Evolutionary conservation across 23 tunicate species (phyloP).

Genomic region (Ascidia mentula): DNA sequence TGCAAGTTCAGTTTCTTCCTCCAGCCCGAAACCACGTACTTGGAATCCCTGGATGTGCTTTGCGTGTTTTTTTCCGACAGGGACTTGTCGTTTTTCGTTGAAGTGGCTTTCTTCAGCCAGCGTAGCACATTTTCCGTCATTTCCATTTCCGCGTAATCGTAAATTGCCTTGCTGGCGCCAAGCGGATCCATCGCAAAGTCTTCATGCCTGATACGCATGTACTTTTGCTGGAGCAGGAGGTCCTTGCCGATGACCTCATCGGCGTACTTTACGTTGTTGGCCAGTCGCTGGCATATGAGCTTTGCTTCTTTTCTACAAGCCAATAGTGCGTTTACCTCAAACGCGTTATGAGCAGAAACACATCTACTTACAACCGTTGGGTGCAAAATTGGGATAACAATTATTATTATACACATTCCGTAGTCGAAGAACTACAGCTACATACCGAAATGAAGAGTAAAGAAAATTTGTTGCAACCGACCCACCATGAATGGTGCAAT

Average conservation of each 20-base stretch:
- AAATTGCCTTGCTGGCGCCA: neutral
- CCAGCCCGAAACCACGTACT: neutral
- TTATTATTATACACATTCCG: too few relatives aligned
- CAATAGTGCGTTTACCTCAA: too few relatives aligned
- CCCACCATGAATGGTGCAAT: too few relatives aligned
- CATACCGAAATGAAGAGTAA: too few relatives aligned
- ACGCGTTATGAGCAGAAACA: too few relatives aligned
- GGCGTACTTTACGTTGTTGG: constrained; percentile 1
- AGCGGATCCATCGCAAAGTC: constrained; percentile 25
- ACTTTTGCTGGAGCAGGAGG: neutral
- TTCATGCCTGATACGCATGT: constrained; percentile 25
- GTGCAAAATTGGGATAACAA: too few relatives aligned
- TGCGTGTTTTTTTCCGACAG: neutral
- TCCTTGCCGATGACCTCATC: neutral
- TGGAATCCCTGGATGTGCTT: neutral
- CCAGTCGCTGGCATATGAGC: neutral
- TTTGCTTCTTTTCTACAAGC: neutral
- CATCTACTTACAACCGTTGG: too few relatives aligned
- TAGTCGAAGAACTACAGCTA: too few relatives aligned
- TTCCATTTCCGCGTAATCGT: constrained; percentile 21
- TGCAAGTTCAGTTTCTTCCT: neutral
- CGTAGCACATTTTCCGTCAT: neutral
- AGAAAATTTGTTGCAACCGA: too few relatives aligned
- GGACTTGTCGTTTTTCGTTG: neutral
- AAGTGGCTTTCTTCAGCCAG: constrained; percentile 12